Evolutionary conservation across 2,888 invertebrate species (phyloP).

Genomic region (Scaptomyza cyrtandrae): DNA sequence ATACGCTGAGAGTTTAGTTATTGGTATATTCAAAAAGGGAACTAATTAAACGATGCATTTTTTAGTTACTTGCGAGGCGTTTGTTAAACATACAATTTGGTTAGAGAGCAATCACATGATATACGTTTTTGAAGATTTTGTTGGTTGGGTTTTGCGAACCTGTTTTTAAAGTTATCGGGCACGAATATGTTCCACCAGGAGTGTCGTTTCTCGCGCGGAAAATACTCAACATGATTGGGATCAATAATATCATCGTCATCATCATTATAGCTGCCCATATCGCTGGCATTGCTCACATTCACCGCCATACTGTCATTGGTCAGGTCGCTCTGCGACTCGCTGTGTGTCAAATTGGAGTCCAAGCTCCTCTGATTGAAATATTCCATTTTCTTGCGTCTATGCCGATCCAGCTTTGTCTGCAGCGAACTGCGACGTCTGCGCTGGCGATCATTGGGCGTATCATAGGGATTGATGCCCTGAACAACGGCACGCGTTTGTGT

Average conservation of each 20-base stretch:
- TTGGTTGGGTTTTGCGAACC: conserved; percentile 84
- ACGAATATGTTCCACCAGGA: conserved; percentile 96
- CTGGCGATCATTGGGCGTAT: conserved; percentile 81
- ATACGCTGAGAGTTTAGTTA: conserved; percentile 39
- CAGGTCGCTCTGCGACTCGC: conserved; percentile 66
- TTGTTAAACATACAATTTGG: conserved; percentile 56
- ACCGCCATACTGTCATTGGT: conserved; percentile 71
- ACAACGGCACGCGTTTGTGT: conserved; percentile 69
- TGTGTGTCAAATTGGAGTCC: conserved; percentile 60
- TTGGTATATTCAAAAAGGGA: conserved; percentile 18
- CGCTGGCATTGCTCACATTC: conserved; percentile 66
- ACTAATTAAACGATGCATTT: conserved; percentile 35
- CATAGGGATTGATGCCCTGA: conserved; percentile 71
- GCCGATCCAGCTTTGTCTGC: conserved; percentile 84
- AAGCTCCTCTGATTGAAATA: conserved; percentile 74
- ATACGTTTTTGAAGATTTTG: not conserved
- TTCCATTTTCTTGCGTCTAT: conserved; percentile 83
- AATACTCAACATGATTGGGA: conserved; percentile 76
- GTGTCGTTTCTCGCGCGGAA: conserved; percentile 88
- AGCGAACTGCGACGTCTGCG: conserved; percentile 84
- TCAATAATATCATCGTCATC: conserved; percentile 74
- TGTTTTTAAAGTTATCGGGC: conserved; percentile 89
- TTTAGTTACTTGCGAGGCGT: conserved; percentile 62
- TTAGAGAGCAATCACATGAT: conserved; percentile 41
- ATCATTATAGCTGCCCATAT: conserved; percentile 60